phyloP scores from a whole-genome alignment of 92 coral and sea anemone genomes.

The Porites evermanni region DNA sequence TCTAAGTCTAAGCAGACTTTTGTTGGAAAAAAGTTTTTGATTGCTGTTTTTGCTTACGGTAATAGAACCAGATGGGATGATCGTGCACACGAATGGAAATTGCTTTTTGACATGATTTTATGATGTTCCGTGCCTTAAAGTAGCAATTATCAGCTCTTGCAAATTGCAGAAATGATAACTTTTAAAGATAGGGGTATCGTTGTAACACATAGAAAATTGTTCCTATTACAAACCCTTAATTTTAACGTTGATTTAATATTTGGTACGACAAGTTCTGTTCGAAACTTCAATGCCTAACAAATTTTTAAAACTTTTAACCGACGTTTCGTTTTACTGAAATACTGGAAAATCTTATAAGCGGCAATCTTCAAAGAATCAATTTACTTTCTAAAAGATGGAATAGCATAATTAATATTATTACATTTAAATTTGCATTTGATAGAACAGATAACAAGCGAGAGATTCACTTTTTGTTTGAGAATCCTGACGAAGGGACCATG shows the following conservation, averaged over 20 bases:
- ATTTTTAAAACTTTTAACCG: background rate
- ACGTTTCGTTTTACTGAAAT: background rate
- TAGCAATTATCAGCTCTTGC: background rate
- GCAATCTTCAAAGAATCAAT: background rate
- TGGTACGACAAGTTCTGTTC: too few species aligned
- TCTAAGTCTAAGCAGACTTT: too few species aligned
- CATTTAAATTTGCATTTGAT: background rate
- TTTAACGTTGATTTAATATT: too few species aligned
- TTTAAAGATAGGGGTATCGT: background rate
- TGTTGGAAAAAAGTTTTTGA: too few species aligned
- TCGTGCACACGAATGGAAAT: too few species aligned
- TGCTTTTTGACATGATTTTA: too few species aligned
- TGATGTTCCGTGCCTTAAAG: too few species aligned
- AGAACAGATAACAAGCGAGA: background rate
- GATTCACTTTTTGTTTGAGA: background rate
- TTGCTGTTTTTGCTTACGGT: too few species aligned
- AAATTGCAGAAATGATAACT: too few species aligned
- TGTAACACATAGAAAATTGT: background rate
- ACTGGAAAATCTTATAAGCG: background rate
- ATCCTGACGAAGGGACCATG: background rate
- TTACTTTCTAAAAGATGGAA: background rate
- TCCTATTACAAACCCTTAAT: background rate
- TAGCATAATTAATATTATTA: background rate
- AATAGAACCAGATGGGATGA: too few species aligned
- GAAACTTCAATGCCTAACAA: background rate